Evolutionary conservation across 1,140 invertebrate species (phyloP).

Genomic region (Drusus annulatus): DNA sequence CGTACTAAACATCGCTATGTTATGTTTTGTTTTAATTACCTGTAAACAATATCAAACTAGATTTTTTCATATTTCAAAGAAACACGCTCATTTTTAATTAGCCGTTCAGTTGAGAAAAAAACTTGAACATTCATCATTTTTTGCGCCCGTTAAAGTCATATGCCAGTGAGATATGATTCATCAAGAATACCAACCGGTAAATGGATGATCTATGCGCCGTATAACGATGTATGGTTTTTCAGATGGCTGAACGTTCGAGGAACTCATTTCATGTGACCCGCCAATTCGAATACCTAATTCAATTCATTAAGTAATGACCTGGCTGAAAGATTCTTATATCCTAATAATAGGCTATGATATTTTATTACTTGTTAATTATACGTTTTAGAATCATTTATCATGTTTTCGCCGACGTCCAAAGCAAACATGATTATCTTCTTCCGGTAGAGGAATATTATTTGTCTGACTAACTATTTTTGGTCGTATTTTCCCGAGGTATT

Average conservation of each 20-base stretch:
- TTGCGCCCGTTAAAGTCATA: too few relatives aligned
- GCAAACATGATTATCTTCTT: constrained; percentile 37
- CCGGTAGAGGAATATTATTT: constrained; percentile 20
- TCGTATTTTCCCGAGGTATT: not conserved
- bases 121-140: too few relatives aligned
- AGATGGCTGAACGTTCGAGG: not conserved
- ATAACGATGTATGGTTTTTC: not conserved
- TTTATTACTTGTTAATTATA: constrained; percentile 38
- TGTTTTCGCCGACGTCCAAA: constrained; percentile 33
- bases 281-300: constrained; percentile 22
- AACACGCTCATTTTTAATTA: too few relatives aligned
- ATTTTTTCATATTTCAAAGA: too few relatives aligned
- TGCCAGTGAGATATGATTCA: constrained; percentile 26
- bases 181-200: constrained; percentile 14
- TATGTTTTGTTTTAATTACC: too few relatives aligned
- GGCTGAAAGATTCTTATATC: constrained; percentile 17
- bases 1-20: too few relatives aligned
- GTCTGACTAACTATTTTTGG: not conserved
- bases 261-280: constrained; percentile 28
- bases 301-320: constrained; percentile 28
- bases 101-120: too few relatives aligned
- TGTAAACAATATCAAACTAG: too few relatives aligned
- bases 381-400: constrained; percentile 29
- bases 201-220: constrained; percentile 1
- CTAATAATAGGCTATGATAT: constrained; percentile 40